Percentiles rank a stretch among this genome's conserved stretches.
Conservation (phyloP, 2,888 invertebrate species). For the Drosophila meridionalis region DNA sequence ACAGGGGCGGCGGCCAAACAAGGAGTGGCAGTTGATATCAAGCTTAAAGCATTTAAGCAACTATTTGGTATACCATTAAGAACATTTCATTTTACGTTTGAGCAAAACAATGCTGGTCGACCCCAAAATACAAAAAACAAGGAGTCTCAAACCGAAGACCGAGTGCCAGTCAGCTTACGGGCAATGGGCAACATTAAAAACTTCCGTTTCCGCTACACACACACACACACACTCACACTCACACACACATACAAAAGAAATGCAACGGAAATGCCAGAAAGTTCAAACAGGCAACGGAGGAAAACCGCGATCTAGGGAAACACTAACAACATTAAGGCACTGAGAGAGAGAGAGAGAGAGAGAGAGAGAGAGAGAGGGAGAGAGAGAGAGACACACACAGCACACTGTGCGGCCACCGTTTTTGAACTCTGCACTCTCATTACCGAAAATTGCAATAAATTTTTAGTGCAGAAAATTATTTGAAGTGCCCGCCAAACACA, state of each 20-base stretch:
- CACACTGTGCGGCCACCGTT: background rate
- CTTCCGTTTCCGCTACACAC: constrained; percentile 72
- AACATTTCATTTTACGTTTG: constrained; percentile 65
- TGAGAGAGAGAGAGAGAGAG: constrained; percentile 14
- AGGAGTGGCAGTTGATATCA: constrained; percentile 23
- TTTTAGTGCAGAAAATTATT: constrained; percentile 75
- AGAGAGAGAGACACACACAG: constrained; percentile 8
- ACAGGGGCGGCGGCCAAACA: background rate
- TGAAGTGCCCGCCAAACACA: constrained; percentile 78
- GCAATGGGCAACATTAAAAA: constrained; percentile 76
- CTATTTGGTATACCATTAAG: constrained; percentile 40
- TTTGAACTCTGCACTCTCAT: constrained; percentile 67
- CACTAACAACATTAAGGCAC: constrained; percentile 73
- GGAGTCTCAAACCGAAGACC: constrained; percentile 17
- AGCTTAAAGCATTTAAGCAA: constrained; percentile 54
- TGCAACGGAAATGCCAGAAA: constrained; percentile 80
- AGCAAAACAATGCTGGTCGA: constrained; percentile 58
- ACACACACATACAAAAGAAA: constrained; percentile 58
- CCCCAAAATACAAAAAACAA: background rate
- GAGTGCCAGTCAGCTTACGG: constrained; percentile 46
- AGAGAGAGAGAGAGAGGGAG: constrained; percentile 7
- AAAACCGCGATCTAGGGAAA: constrained; percentile 65
- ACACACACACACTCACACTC: constrained; percentile 22
- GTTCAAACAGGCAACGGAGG: constrained; percentile 70
- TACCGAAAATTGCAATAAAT: constrained; percentile 80